Evolutionary conservation across 2,888 invertebrate species (phyloP).

Genomic region (Troides aeacus): DNA sequence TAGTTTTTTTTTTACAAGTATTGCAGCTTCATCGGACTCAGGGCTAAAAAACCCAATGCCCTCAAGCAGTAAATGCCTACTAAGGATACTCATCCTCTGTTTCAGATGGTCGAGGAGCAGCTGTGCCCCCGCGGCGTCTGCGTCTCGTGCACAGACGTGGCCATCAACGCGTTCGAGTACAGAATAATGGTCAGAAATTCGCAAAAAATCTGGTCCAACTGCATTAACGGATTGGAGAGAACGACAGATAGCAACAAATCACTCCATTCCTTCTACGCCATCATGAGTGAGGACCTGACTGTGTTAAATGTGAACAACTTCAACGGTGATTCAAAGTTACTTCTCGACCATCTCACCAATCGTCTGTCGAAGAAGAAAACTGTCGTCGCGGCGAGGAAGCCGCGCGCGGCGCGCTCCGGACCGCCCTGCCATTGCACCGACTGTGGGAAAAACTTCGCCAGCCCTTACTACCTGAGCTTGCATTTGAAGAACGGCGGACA

Average conservation of each 20-base stretch:
- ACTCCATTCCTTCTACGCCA: slow-evolving; percentile 53
- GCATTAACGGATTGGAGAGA: slow-evolving; percentile 43
- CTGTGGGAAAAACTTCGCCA: slow-evolving; percentile 58
- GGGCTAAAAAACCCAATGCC: too few species aligned
- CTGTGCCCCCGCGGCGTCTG: slow-evolving; percentile 57
- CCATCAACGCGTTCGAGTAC: slow-evolving; percentile 61
- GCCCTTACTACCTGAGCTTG: slow-evolving; percentile 56
- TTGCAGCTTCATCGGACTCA: too few species aligned
- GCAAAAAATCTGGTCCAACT: slow-evolving; percentile 52
- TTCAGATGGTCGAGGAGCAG: slow-evolving; percentile 61
- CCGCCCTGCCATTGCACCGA: slow-evolving; percentile 57
- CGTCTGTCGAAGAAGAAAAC: slow-evolving; percentile 39
- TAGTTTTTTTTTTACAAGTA: too few species aligned
- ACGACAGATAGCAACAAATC: slow-evolving; percentile 36
- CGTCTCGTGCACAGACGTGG: slow-evolving; percentile 53
- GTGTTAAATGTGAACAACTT: slow-evolving; percentile 54
- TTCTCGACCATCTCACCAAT: slow-evolving; percentile 49
- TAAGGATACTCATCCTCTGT: slow-evolving; percentile 28
- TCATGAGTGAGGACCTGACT: slow-evolving; percentile 49
- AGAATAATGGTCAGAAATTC: slow-evolving; percentile 54
- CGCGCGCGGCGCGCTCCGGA: slow-evolving; percentile 46
- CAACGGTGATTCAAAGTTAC: slow-evolving; percentile 45
- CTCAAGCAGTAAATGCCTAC: background rate
- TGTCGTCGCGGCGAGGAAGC: slow-evolving; percentile 40
- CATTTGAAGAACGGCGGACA: slow-evolving; percentile 67